phyloP scores from a whole-genome alignment of 2,113 vertebrate species.

The Mellivora capensis region DNA sequence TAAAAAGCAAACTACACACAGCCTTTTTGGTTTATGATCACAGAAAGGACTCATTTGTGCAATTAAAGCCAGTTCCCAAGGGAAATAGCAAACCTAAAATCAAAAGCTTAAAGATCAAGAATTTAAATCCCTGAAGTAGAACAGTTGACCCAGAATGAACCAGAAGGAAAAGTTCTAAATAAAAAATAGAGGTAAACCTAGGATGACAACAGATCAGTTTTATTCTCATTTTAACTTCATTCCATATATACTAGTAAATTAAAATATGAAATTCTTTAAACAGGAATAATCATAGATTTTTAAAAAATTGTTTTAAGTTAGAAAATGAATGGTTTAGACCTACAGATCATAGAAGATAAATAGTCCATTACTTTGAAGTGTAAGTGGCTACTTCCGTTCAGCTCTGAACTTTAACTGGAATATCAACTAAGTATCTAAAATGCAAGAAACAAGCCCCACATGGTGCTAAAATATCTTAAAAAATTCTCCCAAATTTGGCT shows the following conservation, averaged over 20 bases:
- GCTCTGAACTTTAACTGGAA: background rate
- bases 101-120: conserved; percentile 42
- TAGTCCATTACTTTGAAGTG: background rate
- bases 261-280: background rate
- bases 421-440: background rate
- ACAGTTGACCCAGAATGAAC: background rate
- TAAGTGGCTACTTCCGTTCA: background rate
- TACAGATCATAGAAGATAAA: background rate
- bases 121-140: background rate
- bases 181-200: conserved; percentile 25
- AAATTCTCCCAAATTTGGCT: background rate
- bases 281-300: background rate
- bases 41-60: conserved; percentile 18
- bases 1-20: conserved; percentile 46
- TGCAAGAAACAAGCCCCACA: background rate
- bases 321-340: background rate
- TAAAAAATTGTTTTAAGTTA: background rate
- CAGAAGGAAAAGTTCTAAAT: background rate
- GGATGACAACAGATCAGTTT: background rate
- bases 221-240: background rate
- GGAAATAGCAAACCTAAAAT: conserved; percentile 27
- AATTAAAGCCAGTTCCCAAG: conserved; percentile 34
- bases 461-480: background rate
- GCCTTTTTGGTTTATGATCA: conserved; percentile 32
- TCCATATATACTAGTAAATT: background rate